A percentile compares a stretch with the other conserved stretches of the same genome.
Evolutionary conservation across 2,113 vertebrate genomes (phyloP).

Genomic region (rat (Rattus norvegicus)): DNA sequence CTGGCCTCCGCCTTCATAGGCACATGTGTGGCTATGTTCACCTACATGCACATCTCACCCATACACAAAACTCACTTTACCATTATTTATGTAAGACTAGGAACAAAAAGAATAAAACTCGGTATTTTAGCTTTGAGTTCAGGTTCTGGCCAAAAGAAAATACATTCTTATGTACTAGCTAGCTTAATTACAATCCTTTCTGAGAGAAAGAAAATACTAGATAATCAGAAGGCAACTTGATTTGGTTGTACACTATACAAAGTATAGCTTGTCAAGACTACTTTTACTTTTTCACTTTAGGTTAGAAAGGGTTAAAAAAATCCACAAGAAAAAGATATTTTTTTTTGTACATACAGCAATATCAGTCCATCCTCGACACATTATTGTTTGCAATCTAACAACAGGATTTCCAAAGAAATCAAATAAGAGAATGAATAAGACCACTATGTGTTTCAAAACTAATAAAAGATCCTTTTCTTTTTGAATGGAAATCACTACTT

Average conservation of each 20-base stretch:
- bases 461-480: conserved; percentile 31
- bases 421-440: conserved; percentile 53
- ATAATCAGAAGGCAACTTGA: conserved; percentile 31
- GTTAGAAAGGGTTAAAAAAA: neutral
- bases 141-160: conserved; percentile 39
- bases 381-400: conserved; percentile 41
- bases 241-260: conserved; percentile 38
- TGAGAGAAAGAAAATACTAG: conserved; percentile 50
- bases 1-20: neutral
- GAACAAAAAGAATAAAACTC: conserved; percentile 40
- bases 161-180: neutral
- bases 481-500: conserved; percentile 19
- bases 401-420: neutral
- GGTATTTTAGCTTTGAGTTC: conserved; percentile 28
- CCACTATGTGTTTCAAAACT: conserved; percentile 4
- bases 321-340: neutral
- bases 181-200: conserved; percentile 23
- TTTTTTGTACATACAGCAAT: neutral
- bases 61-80: neutral
- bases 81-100: conserved; percentile 18
- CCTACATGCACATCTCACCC: neutral
- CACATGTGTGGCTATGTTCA: neutral
- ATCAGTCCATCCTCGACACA: neutral
- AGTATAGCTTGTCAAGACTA: neutral
- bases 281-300: conserved; percentile 31